Percentiles rank a stretch among this genome's conserved stretches.
Conservation (phyloP, 2,113 vertebrate genomes). For the Cercopithecus mona region DNA sequence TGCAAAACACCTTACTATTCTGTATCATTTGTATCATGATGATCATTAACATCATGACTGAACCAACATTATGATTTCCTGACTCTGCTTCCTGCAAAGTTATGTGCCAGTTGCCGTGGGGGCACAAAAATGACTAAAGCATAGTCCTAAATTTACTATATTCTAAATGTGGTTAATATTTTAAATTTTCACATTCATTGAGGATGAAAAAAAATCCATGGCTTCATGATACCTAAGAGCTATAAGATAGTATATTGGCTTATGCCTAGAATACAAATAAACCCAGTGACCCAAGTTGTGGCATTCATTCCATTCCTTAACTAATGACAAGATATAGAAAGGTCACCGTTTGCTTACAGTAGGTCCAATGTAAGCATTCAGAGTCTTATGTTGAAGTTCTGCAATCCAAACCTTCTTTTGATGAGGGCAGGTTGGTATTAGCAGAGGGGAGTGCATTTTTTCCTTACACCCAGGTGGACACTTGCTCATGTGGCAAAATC, state of each 20-base stretch:
- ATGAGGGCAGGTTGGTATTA: not conserved
- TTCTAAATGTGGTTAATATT: not conserved
- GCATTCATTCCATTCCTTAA: too few relatives aligned
- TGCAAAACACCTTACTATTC: not conserved
- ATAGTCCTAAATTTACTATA: not conserved
- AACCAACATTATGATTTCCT: not conserved
- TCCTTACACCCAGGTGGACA: not conserved
- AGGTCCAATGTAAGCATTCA: not conserved
- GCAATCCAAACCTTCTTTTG: not conserved
- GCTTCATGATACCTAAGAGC: not conserved
- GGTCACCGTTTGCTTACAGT: not conserved
- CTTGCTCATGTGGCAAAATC: not conserved
- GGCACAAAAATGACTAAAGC: not conserved
- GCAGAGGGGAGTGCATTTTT: not conserved
- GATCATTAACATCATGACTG: not conserved
- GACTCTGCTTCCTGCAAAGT: not conserved
- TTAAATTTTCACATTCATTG: not conserved
- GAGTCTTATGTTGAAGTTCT: not conserved
- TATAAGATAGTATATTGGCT: not conserved
- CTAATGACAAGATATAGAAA: not conserved
- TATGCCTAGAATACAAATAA: not conserved
- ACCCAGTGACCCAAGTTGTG: too few relatives aligned
- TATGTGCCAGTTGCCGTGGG: not conserved
- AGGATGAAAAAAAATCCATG: not conserved
- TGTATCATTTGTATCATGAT: not conserved